A percentile compares a stretch with the other conserved stretches of the same genome.
Conservation (phyloP, 1,140 invertebrate genomes). For the Brachionus calyciflorus region DNA sequence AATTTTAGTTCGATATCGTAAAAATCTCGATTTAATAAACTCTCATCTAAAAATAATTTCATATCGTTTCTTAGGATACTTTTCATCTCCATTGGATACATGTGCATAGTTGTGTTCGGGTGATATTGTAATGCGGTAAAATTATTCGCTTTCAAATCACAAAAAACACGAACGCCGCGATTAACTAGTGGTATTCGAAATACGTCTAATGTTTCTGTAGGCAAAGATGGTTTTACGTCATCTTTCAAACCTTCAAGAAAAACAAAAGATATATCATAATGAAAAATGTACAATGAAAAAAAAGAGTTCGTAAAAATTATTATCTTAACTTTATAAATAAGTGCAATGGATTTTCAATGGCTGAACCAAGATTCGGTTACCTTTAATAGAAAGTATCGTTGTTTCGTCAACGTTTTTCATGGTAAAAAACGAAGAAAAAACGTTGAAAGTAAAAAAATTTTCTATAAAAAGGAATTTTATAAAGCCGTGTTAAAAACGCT, state of each 20-base stretch:
- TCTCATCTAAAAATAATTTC: conserved; percentile 18
- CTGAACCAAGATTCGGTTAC: no score
- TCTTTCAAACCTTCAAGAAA: not conserved
- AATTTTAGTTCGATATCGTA: conserved; percentile 6
- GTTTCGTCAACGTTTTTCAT: no score
- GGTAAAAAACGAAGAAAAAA: no score
- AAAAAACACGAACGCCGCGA: conserved; percentile 3
- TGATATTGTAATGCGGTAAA: conserved; percentile 24
- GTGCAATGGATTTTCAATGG: no score
- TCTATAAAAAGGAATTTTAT: no score
- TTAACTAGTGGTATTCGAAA: not conserved
- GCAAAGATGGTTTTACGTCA: not conserved
- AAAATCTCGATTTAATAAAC: not conserved
- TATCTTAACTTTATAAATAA: no score
- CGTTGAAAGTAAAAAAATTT: no score
- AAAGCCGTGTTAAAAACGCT: no score
- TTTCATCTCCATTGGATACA: conserved; percentile 20
- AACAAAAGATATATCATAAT: no score
- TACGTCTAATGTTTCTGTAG: conserved; percentile 18
- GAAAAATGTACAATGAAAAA: no score
- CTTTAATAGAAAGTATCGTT: no score
- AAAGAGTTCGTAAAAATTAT: no score
- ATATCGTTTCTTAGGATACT: not conserved
- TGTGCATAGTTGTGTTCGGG: not conserved
- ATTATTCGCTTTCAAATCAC: conserved; percentile 40